These are phyloP conservation scores for Drosophila kurseongensis DNA, from an alignment of 1,140 invertebrate genomes.

Conservation along the genomic window DNA sequence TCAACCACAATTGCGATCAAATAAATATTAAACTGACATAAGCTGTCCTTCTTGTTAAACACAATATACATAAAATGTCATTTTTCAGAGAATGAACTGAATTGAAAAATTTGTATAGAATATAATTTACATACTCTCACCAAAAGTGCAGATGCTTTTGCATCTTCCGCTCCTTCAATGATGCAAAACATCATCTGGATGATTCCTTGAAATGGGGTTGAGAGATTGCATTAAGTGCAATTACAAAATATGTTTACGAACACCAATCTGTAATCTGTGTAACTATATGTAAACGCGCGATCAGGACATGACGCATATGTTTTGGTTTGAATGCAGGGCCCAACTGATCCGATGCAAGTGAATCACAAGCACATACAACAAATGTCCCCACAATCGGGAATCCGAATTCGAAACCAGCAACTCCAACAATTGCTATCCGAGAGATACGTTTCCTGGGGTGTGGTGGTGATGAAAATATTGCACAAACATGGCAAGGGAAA, in stretches of 20 bases:
- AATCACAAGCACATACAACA: slow-evolving; percentile 36
- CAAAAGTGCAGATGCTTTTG: neutral
- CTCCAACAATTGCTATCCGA: slow-evolving; percentile 48
- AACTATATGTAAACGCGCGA: slow-evolving; percentile 23
- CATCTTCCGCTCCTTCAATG: slow-evolving; percentile 5
- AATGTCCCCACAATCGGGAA: slow-evolving; percentile 33
- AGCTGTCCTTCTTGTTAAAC: too few species aligned
- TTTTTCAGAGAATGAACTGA: too few species aligned
- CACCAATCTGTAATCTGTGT: slow-evolving; percentile 43
- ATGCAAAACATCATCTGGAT: slow-evolving; percentile 34
- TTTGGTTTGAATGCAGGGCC: slow-evolving; percentile 51
- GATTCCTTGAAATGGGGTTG: slow-evolving; percentile 52
- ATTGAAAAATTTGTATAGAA: too few species aligned
- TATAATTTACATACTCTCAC: neutral
- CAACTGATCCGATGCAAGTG: slow-evolving; percentile 25
- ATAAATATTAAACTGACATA: too few species aligned
- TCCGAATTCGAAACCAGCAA: slow-evolving; percentile 39
- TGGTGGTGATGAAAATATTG: slow-evolving; percentile 54
- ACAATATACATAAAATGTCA: too few species aligned
- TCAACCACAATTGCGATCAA: too few species aligned
- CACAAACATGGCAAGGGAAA: slow-evolving; percentile 17
- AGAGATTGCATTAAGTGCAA: slow-evolving; percentile 76
- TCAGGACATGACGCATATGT: slow-evolving; percentile 72
- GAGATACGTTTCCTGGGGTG: slow-evolving; percentile 67
- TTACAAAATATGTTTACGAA: slow-evolving; percentile 61